These are phyloP conservation scores for Nineta flava DNA, from an alignment of 2,888 invertebrate species.

Conservation along the genomic window DNA sequence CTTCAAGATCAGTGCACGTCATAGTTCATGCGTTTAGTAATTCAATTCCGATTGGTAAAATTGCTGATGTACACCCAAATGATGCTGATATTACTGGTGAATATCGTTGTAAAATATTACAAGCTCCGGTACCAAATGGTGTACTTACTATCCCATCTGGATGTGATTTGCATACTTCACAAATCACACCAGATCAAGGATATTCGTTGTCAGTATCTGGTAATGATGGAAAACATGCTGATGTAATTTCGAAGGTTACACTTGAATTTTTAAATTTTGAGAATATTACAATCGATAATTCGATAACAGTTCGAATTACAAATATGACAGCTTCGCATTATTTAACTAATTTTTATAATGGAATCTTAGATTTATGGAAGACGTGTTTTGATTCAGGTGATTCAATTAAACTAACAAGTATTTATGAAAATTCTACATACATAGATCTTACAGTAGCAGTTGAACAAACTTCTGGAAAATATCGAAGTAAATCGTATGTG, in stretches of 20 bases:
- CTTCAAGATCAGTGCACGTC: conserved; percentile 65
- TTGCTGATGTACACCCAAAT: conserved; percentile 83
- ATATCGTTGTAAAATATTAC: conserved; percentile 70
- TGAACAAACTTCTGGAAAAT: conserved; percentile 32
- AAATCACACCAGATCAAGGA: conserved; percentile 53
- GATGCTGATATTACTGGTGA: conserved; percentile 83
- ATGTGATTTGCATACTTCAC: conserved; percentile 65
- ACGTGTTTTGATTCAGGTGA: conserved; percentile 46
- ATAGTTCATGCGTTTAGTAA: conserved; percentile 64
- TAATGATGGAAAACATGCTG: conserved; percentile 76
- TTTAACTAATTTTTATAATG: conserved; percentile 58
- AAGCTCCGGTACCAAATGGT: conserved; percentile 39
- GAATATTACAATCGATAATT: conserved; percentile 68
- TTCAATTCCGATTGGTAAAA: conserved; percentile 59
- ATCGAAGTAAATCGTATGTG: conserved; percentile 46
- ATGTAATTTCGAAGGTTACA: conserved; percentile 74
- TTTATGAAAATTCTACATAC: conserved; percentile 47
- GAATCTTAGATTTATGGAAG: conserved; percentile 54
- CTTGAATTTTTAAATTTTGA: conserved; percentile 69
- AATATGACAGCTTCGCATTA: conserved; percentile 62
- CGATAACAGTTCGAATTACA: conserved; percentile 56
- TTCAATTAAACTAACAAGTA: conserved; percentile 52
- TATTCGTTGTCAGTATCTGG: conserved; percentile 69
- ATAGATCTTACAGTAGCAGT: conserved; percentile 60
- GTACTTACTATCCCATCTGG: conserved; percentile 54